A percentile compares a stretch with the other conserved stretches of the same genome.
phyloP scores from a whole-genome alignment of 2,797 vertebrate genomes.

The Mormyrus proboscirostris region DNA sequence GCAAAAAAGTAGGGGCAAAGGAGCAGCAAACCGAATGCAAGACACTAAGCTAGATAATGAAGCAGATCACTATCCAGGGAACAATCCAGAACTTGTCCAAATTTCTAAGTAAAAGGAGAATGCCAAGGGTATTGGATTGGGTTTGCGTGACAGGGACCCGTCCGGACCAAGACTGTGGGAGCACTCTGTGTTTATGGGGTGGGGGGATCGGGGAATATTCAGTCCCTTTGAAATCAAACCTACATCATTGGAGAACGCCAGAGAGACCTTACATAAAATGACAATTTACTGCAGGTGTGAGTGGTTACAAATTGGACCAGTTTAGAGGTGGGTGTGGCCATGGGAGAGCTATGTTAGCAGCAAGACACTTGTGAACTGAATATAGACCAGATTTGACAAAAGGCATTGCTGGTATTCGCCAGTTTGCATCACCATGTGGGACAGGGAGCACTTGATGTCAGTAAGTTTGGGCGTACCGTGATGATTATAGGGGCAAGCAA shows the following conservation, averaged over 20 bases:
- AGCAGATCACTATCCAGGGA: neutral
- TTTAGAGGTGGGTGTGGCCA: neutral
- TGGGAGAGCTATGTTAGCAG: neutral
- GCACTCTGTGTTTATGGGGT: neutral
- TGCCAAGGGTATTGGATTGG: neutral
- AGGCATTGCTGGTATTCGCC: neutral
- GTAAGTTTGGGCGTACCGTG: too few species aligned
- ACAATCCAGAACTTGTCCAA: neutral
- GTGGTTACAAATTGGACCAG: neutral
- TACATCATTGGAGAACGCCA: neutral
- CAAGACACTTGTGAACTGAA: neutral
- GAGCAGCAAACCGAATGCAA: neutral
- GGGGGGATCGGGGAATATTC: neutral
- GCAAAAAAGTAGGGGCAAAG: neutral
- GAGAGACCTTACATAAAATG: neutral
- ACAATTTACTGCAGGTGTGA: neutral
- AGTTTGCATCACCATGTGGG: neutral
- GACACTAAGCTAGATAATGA: neutral
- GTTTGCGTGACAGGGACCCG: neutral
- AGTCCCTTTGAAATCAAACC: neutral
- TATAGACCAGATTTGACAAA: neutral
- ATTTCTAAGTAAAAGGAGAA: neutral
- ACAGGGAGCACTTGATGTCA: neutral
- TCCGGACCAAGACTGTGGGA: neutral
- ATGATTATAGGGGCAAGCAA: too few species aligned